phyloP scores from a whole-genome alignment of 1,140 invertebrate species.

The Berghia stephanieae region DNA sequence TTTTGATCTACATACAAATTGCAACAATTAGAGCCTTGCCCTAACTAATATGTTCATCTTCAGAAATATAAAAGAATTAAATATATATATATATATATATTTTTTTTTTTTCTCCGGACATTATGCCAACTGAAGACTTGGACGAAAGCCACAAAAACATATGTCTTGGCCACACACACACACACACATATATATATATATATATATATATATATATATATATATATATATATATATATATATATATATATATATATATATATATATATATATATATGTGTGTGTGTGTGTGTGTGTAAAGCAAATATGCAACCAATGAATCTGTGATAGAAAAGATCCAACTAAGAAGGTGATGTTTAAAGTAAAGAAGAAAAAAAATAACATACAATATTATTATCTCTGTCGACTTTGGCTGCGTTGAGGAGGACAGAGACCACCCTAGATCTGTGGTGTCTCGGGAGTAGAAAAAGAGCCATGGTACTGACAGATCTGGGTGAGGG shows the following conservation, averaged over 20 bases:
- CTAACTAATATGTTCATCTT: too few relatives aligned
- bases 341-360: too few relatives aligned
- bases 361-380: too few relatives aligned
- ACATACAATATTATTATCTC: constrained; percentile 61
- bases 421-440: constrained; percentile 55
- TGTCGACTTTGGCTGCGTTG: constrained; percentile 62
- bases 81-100: not conserved
- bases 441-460: constrained; percentile 55
- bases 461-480: constrained; percentile 61
- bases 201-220: not conserved
- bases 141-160: too few relatives aligned
- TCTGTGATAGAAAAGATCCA: too few relatives aligned
- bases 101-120: too few relatives aligned
- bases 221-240: not conserved
- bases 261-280: constrained; percentile 1
- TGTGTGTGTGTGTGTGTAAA: not conserved
- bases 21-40: too few relatives aligned
- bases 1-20: too few relatives aligned
- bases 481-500: constrained; percentile 53
- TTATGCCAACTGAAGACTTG: too few relatives aligned
- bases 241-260: not conserved
- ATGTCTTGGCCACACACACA: too few relatives aligned
- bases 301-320: too few relatives aligned
- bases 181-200: not conserved
- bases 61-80: too few relatives aligned